These are phyloP conservation scores for Drosophila ezoana DNA, from an alignment of 2,888 invertebrate species.

Conservation along the genomic window DNA sequence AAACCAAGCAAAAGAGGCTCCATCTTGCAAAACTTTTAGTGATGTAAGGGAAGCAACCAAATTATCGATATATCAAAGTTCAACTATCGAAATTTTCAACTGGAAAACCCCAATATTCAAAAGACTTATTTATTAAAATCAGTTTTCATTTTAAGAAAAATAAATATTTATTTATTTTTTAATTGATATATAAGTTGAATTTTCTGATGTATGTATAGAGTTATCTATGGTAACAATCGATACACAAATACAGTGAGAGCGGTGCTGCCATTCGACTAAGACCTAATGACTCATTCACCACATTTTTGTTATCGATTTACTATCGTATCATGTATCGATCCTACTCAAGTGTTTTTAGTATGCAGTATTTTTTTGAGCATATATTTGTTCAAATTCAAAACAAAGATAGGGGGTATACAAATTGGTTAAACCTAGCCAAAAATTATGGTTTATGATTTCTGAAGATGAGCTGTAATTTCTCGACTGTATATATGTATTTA, in stretches of 20 bases:
- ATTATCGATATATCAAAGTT: constrained; percentile 47
- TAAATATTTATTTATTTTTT: neutral
- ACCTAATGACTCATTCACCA: too few species aligned
- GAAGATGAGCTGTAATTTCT: too few species aligned
- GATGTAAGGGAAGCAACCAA: constrained; percentile 58
- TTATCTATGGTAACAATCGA: neutral
- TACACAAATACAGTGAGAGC: neutral
- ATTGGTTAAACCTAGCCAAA: too few species aligned
- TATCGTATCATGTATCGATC: neutral
- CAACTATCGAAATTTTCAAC: constrained; percentile 21
- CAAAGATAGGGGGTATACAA: too few species aligned
- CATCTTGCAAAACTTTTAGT: constrained; percentile 84
- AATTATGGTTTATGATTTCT: too few species aligned
- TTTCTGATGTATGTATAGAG: too few species aligned
- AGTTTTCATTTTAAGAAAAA: neutral
- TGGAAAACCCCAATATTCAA: neutral
- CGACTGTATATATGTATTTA: too few species aligned
- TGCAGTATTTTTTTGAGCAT: neutral
- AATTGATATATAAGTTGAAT: too few species aligned
- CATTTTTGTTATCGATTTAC: too few species aligned
- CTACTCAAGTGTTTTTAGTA: neutral
- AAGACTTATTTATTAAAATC: neutral
- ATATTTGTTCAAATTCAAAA: too few species aligned
- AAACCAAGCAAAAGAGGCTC: constrained; percentile 85
- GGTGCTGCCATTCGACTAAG: constrained; percentile 2